phyloP scores from a whole-genome alignment of 2,113 vertebrate genomes.

The Onychostoma macrolepis region DNA sequence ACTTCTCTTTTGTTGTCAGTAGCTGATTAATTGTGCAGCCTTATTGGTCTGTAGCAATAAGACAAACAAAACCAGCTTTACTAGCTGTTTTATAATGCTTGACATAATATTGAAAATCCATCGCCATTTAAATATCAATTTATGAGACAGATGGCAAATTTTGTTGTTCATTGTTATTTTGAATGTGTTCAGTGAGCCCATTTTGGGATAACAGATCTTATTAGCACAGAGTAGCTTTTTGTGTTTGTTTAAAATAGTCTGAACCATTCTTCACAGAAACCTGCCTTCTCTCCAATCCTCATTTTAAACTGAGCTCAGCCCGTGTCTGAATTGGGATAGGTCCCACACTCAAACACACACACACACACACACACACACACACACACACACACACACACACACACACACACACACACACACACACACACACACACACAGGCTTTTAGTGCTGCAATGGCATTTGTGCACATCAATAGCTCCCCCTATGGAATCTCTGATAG shows the following conservation, averaged over 20 bases:
- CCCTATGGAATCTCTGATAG: conserved; percentile 64
- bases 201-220: conserved; percentile 30
- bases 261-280: conserved; percentile 1
- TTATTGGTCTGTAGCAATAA: background rate
- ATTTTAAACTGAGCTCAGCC: conserved; percentile 3
- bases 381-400: background rate
- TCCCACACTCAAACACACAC: background rate
- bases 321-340: conserved; percentile 10
- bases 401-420: background rate
- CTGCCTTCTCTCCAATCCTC: background rate
- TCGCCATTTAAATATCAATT: background rate
- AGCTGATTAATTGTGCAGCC: background rate
- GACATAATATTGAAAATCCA: conserved; percentile 20
- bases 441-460: conserved; percentile 44
- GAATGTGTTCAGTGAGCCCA: background rate
- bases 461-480: conserved; percentile 66
- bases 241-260: background rate
- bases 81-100: background rate
- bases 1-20: background rate
- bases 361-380: background rate
- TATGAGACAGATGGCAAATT: conserved; percentile 1
- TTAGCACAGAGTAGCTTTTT: conserved; percentile 16
- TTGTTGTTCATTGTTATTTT: conserved; percentile 5
- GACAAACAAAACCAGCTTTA: background rate
- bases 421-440: background rate